Evolutionary conservation across 2,888 invertebrate species (phyloP).

Genomic region (Choristoneura rosaceana): DNA sequence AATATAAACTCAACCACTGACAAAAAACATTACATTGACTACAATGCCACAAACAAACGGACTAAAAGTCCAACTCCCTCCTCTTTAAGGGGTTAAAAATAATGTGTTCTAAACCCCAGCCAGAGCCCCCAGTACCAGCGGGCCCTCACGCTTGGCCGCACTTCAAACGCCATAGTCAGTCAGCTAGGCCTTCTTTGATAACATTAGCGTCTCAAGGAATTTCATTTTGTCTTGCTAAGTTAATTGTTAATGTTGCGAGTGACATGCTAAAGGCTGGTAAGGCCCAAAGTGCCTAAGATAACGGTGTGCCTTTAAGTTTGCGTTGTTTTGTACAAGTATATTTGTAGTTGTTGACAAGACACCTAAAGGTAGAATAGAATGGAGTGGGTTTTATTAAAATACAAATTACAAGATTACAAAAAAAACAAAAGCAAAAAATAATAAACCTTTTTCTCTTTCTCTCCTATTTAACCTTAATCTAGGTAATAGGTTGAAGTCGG

Average conservation of each 20-base stretch:
- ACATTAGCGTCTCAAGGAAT: conserved; percentile 78
- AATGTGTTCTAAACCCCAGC: conserved; percentile 9
- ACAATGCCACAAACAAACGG: background rate
- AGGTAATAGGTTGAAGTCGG: too few relatives aligned
- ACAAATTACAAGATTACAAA: too few relatives aligned
- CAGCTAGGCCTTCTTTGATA: conserved; percentile 82
- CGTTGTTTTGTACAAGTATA: background rate
- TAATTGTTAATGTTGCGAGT: conserved; percentile 40
- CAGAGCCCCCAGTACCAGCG: conserved; percentile 53
- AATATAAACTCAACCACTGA: too few relatives aligned
- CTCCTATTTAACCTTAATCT: too few relatives aligned
- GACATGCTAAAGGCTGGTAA: conserved; percentile 26
- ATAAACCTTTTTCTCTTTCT: too few relatives aligned
- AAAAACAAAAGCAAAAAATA: too few relatives aligned
- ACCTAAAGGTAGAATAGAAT: too few relatives aligned
- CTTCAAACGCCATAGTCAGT: conserved; percentile 74
- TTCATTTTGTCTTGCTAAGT: conserved; percentile 70
- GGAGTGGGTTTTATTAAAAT: too few relatives aligned
- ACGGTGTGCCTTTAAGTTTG: background rate
- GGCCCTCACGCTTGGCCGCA: conserved; percentile 64
- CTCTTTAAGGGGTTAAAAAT: conserved; percentile 1
- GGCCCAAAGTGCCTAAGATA: background rate
- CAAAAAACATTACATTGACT: too few relatives aligned
- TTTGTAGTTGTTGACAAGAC: background rate
- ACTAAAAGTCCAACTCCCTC: background rate